Evolutionary conservation across 1,140 invertebrate genomes (phyloP), one percentile per base, ranked within the genome.

Genomic region (Dendrolimus punctatus): DNA sequence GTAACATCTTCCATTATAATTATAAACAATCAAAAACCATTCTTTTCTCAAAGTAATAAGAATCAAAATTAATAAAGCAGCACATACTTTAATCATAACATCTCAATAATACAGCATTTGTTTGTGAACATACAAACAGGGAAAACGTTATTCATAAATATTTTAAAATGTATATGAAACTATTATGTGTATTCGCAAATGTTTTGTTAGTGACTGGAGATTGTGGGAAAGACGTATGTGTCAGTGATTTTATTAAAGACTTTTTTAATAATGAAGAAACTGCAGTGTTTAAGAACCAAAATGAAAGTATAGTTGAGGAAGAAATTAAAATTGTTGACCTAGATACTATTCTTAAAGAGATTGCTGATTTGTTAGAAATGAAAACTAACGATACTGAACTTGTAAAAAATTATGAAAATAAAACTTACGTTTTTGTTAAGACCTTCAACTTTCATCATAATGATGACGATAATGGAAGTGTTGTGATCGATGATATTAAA

Each of bases 351-450:
- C 8, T n/a, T 5, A 43, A 43, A 43, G 42, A 9, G 23, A 23
- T 80, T 6, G 68, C 70, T 5, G 54, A 51, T 48, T 70, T 72
- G 49, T 53, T 80, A n/a, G 55, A 69, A 58, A 55, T 70, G 38
- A 62, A 69, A 57, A 47, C 68, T 6, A 57, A 66, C 39, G 53
- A 64, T 6, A 47, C 60, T 4, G 63, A 54, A 51, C 52, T 63
- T 49, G 64, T 58, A 9, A 59, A 56, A 62, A 5, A 61, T 41
- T 10, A 51, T 40, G 53, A 53, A 9, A 66, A 77, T 41, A 64
- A 71, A 41, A 71, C 71, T 6, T 51, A 69, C 5, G 66, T 81
- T 46, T 68, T 58, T 37, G 57, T 81, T 2, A 76, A 69, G 60
- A 59, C 67, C 5, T 73, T 76, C 23, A 23, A 23, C 3, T 23